Percentiles rank a stretch among this genome's conserved stretches.
Evolutionary conservation across 1,140 invertebrate species (phyloP).

Genomic region (Zaprionus gabonicus): DNA sequence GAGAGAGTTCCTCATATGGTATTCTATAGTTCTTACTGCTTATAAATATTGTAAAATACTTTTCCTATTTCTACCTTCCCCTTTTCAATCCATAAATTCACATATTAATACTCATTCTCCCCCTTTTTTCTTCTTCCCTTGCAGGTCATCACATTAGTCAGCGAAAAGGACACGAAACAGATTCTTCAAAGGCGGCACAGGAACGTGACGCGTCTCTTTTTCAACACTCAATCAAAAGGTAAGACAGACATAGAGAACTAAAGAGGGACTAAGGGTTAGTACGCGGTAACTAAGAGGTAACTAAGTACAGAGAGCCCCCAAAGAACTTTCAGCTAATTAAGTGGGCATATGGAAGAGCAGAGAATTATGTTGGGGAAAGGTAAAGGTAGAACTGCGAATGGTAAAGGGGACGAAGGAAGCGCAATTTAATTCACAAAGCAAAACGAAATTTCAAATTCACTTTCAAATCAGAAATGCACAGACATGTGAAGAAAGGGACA

Average conservation of each 20-base stretch:
- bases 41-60: not conserved
- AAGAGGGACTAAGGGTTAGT: not conserved
- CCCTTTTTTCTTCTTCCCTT: conserved; percentile 3
- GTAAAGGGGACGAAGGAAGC: not conserved
- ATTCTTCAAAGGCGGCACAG: conserved; percentile 24
- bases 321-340: conserved; percentile 46
- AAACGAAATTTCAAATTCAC: conserved; percentile 57
- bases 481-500: conserved; percentile 23
- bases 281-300: not conserved
- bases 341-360: conserved; percentile 12
- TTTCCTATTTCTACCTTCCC: not conserved
- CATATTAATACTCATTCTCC: conserved; percentile 32
- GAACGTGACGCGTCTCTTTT: conserved; percentile 43
- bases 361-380: not conserved
- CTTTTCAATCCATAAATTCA: conserved; percentile 22
- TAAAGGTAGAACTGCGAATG: conserved; percentile 6
- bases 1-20: not conserved
- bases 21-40: not conserved
- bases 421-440: not conserved
- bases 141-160: conserved; percentile 47
- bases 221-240: conserved; percentile 47
- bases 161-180: conserved; percentile 27
- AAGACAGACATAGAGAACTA: conserved; percentile 17
- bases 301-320: not conserved
- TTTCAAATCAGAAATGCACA: conserved; percentile 50